Base-by-base conservation (phyloP, 2,888 invertebrate genomes). In the Ophion costatus region DNA sequence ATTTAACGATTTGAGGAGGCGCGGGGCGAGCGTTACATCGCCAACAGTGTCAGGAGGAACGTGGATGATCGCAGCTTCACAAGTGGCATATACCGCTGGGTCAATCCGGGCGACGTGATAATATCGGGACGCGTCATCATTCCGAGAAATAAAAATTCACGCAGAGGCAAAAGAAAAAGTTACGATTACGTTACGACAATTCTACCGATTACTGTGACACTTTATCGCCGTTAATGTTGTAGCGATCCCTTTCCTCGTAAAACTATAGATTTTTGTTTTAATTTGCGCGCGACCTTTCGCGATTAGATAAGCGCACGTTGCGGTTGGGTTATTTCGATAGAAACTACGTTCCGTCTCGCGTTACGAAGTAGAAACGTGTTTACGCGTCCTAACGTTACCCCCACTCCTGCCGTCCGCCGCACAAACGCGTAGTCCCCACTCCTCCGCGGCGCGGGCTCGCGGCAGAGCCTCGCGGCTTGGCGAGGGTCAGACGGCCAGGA, bases 111-210 rank as follows among this genome's bases (percentile, higher is more conserved):
- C 56, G 42, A 51, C 66, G 57, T 45, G 78, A 77, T 83, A 76
- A 83, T 61, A 75, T 80, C 76, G 59, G n/a, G 64, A 33, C 69
- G 14, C 71, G 29, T 71, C 76, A 51, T 73, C 61, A 42, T 83
- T 80, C 80, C 59, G 14, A 67, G 83, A 83, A 83, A 83, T 61
- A 7, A 56, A 83, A 83, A 77, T 77, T 22, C 38, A 45, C 59
- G 45, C 45, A 22, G 24, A 63, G 67, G 9, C 22, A 69, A 70
- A 71, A 66, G 69, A 56, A 56, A 64, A 64, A 33, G 33, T n/a
- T n/a, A 67, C 17, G 42, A 67, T 14, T 33, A 45, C 17, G 29
- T 14, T 20, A 57, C 42, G 77, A 59, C 57, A 59, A 66, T 66
- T 61, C 38, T 76, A 17, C n/a, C 57, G 24, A 24, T 42, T 59